Evolutionary conservation across 1,140 invertebrate species (phyloP).

Genomic region (Lineus longissimus): DNA sequence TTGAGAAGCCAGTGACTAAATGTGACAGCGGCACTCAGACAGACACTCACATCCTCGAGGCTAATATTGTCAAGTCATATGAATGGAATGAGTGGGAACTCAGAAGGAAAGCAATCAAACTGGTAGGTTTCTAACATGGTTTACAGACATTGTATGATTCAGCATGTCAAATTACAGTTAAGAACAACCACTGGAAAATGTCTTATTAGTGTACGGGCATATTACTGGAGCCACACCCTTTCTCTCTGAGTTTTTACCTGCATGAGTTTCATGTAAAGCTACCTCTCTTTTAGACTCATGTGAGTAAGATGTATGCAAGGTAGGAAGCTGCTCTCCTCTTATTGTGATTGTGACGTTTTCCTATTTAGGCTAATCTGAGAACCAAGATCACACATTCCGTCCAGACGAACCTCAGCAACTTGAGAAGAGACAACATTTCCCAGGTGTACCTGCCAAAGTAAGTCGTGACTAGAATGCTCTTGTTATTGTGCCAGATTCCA

Average conservation of each 20-base stretch:
- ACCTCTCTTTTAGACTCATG: too few species aligned
- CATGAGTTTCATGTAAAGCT: too few species aligned
- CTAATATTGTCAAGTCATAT: slow-evolving; percentile 65
- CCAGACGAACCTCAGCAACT: slow-evolving; percentile 53
- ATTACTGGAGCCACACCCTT: too few species aligned
- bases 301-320: too few species aligned
- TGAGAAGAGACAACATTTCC: slow-evolving; percentile 49
- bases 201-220: too few species aligned
- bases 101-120: slow-evolving; percentile 64
- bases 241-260: too few species aligned
- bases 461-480: too few species aligned
- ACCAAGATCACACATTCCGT: slow-evolving; percentile 51
- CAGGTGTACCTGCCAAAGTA: slow-evolving; percentile 55
- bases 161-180: too few species aligned
- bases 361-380: slow-evolving; percentile 49
- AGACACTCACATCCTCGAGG: slow-evolving; percentile 64
- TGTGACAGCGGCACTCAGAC: slow-evolving; percentile 66
- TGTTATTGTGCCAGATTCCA: too few species aligned
- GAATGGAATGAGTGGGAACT: slow-evolving; percentile 75
- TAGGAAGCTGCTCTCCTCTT: too few species aligned
- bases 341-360: background rate
- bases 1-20: slow-evolving; percentile 53
- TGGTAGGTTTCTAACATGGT: slow-evolving; percentile 56
- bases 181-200: too few species aligned
- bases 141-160: background rate